These are phyloP conservation scores for Machimus atricapillus DNA, from an alignment of 2,888 invertebrate genomes.

Conservation along the genomic window DNA sequence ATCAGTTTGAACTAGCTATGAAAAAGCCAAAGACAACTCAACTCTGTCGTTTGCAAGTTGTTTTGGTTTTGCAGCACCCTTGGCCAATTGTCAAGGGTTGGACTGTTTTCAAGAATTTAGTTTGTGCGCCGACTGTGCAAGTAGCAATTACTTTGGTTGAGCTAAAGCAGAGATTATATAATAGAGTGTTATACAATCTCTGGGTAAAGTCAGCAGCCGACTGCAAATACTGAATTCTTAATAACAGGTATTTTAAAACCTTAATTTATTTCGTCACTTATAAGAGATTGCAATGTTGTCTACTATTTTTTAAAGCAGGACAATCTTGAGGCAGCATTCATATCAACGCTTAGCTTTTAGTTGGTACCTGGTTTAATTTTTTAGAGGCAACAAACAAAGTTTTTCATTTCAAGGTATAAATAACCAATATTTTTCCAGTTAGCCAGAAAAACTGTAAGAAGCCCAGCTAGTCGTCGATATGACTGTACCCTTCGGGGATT, in stretches of 20 bases:
- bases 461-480: not conserved
- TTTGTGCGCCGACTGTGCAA: no score
- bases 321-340: not conserved
- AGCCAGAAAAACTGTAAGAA: not conserved
- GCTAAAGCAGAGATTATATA: no score
- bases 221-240: no score
- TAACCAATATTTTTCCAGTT: not conserved
- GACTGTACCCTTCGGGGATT: not conserved
- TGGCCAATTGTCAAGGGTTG: not conserved
- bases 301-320: not conserved
- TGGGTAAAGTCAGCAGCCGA: no score
- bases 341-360: not conserved
- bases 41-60: not conserved
- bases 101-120: no score
- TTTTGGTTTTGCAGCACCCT: not conserved
- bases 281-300: not conserved
- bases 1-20: not conserved
- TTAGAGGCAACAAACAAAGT: not conserved
- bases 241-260: not conserved
- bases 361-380: not conserved
- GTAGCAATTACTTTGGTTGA: no score
- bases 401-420: not conserved
- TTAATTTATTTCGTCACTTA: not conserved
- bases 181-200: no score
- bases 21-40: not conserved